Percentiles rank a stretch among this genome's conserved stretches.
Conservation (phyloP, 1,140 invertebrate species). For the Acromyrmex charruanus region DNA sequence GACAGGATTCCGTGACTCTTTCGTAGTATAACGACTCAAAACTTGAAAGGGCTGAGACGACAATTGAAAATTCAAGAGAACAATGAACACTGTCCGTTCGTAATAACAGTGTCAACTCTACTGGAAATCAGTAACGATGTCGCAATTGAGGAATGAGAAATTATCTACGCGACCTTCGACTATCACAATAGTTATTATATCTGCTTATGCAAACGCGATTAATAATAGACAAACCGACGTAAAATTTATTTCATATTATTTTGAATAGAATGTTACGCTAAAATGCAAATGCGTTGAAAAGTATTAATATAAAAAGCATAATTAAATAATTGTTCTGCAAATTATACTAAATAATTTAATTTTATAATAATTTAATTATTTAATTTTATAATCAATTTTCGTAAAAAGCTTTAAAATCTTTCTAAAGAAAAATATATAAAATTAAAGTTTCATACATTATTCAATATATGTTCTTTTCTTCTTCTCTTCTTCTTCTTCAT, state of each 20-base stretch:
- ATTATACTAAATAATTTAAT: neutral
- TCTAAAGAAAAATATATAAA: neutral
- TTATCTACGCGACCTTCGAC: conserved; percentile 19
- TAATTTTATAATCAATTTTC: neutral
- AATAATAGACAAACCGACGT: neutral
- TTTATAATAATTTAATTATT: neutral
- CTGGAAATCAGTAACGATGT: conserved; percentile 13
- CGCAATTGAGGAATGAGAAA: neutral
- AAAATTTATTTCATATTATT: conserved; percentile 29
- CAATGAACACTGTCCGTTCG: neutral
- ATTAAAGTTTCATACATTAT: too few species aligned
- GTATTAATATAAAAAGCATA: neutral
- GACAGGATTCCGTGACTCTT: neutral
- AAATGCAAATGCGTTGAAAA: neutral
- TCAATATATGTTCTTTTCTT: neutral
- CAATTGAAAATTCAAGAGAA: neutral
- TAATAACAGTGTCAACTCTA: neutral
- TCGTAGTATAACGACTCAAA: neutral
- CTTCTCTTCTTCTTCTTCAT: neutral
- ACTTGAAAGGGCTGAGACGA: neutral
- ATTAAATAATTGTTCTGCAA: neutral
- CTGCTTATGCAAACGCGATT: neutral
- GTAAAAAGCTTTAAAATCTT: neutral
- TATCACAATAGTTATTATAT: conserved; percentile 15
- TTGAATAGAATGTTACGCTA: neutral